Evolutionary conservation across 2,888 invertebrate genomes (phyloP).

Genomic region (Taphrorychus bicolor): DNA sequence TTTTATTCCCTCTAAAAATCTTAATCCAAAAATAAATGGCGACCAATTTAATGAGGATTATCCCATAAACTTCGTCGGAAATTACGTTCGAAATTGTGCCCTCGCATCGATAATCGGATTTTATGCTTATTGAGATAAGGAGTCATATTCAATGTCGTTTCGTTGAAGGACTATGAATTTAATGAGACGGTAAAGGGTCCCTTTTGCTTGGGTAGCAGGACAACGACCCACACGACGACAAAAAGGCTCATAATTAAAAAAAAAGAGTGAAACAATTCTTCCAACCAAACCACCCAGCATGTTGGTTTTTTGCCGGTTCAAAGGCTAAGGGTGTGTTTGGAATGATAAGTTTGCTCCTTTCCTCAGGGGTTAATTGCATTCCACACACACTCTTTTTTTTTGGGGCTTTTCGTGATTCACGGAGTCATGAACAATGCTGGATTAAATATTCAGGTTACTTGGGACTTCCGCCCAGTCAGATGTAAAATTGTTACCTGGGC

Average conservation of each 20-base stretch:
- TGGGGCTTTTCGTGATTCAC: neutral
- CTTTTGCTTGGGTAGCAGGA: no score
- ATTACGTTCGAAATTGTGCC: neutral
- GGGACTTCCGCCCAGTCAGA: neutral
- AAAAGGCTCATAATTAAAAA: neutral
- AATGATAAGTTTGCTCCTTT: neutral
- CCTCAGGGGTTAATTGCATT: neutral
- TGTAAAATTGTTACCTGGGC: neutral
- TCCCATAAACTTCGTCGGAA: slow-evolving; percentile 3
- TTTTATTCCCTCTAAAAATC: slow-evolving; percentile 9
- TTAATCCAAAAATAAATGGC: slow-evolving; percentile 10
- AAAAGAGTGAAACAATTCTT: neutral
- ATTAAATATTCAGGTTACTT: neutral
- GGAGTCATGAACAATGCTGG: neutral
- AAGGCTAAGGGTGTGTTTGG: neutral
- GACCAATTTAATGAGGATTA: slow-evolving; percentile 8
- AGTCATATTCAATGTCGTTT: neutral
- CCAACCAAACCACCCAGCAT: neutral
- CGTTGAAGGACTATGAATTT: neutral
- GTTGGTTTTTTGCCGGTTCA: neutral
- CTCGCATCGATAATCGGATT: slow-evolving; percentile 4
- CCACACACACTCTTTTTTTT: neutral
- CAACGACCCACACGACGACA: no score
- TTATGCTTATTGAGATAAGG: slow-evolving; percentile 5
- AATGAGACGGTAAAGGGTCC: neutral